These are phyloP conservation scores for Callyntrura guangdongensis DNA, from an alignment of 2,888 invertebrate genomes.

Conservation along the genomic window DNA sequence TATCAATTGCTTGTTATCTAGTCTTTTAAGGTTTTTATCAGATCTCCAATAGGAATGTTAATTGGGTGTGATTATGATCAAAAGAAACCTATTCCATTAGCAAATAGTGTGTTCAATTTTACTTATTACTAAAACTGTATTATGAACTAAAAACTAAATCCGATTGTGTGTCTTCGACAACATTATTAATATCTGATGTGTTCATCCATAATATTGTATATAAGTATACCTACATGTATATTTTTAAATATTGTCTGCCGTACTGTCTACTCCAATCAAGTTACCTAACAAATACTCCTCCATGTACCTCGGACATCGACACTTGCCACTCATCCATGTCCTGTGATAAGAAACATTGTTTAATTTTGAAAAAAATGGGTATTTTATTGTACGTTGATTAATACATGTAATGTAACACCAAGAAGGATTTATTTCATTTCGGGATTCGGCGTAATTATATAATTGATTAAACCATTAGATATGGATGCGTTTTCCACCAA, in stretches of 20 bases:
- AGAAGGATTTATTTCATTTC: not conserved
- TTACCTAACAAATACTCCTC: constrained; percentile 38
- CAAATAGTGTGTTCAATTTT: not conserved
- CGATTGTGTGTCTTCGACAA: constrained; percentile 19
- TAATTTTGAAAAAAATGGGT: not conserved
- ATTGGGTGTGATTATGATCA: constrained; percentile 59
- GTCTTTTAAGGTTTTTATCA: constrained; percentile 40
- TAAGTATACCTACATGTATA: not conserved
- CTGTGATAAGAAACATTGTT: too few species aligned
- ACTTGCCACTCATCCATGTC: constrained; percentile 13
- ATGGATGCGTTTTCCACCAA: constrained; percentile 30
- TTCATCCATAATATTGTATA: not conserved
- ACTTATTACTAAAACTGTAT: not conserved
- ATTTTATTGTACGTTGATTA: not conserved
- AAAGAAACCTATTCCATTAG: constrained; percentile 68
- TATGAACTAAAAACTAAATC: not conserved
- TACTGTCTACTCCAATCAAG: constrained; percentile 16
- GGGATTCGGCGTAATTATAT: not conserved
- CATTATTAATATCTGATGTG: constrained; percentile 44
- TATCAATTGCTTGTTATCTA: constrained; percentile 37
- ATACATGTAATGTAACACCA: not conserved
- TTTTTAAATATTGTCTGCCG: constrained; percentile 8
- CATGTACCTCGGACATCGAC: constrained; percentile 65
- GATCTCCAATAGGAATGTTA: not conserved
- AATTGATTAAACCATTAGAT: constrained; percentile 40